phyloP scores from a whole-genome alignment of 2,888 invertebrate species.

The Nephrotoma appendiculata region DNA sequence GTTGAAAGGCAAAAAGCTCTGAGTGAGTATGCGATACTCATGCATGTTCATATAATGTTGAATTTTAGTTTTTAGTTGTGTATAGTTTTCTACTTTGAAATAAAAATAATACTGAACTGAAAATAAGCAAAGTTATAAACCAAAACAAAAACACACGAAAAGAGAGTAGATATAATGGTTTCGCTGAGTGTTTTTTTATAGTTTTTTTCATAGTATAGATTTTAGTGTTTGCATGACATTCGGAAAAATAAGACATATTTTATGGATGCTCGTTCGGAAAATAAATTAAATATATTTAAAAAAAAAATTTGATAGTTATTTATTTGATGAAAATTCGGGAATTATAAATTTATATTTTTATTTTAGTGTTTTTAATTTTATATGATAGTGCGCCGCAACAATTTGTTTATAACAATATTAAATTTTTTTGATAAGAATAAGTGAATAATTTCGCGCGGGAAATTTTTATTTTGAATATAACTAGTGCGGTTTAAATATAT shows the following conservation, averaged over 20 bases:
- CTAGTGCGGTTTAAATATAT: not conserved
- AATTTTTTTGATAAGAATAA: not conserved
- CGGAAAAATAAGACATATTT: conserved; percentile 19
- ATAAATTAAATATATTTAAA: not conserved
- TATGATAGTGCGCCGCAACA: not conserved
- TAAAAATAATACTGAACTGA: not conserved
- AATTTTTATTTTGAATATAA: not conserved
- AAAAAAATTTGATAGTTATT: not conserved
- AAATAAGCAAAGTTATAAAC: conserved; percentile 1
- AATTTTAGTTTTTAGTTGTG: not conserved
- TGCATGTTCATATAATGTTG: not conserved
- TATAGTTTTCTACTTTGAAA: not conserved
- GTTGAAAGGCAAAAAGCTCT: not conserved
- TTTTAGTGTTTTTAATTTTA: not conserved
- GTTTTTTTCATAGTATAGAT: conserved; percentile 12
- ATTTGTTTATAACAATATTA: not conserved
- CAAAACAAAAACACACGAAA: not conserved
- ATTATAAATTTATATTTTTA: not conserved
- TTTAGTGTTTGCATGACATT: conserved; percentile 23
- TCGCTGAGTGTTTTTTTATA: conserved; percentile 1
- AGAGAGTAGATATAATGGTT: conserved; percentile 1
- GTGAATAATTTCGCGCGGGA: not conserved
- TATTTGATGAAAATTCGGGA: not conserved
- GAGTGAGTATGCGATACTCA: not conserved
- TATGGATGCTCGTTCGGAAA: not conserved